Conservation (phyloP, 2,113 vertebrate genomes). For the Marmota flaviventris region DNA sequence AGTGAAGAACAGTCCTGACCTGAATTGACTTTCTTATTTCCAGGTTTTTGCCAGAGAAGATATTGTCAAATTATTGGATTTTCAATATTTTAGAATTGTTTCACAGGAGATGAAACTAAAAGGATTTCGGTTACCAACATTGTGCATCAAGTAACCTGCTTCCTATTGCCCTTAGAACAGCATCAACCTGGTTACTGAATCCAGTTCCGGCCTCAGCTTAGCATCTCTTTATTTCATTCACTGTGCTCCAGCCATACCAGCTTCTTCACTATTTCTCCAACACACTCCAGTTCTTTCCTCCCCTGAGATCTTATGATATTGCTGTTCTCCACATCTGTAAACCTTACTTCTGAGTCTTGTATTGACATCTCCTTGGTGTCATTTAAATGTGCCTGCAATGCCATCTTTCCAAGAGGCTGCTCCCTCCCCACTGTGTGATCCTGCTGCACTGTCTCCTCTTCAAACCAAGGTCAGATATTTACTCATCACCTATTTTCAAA, state of each 20-base stretch:
- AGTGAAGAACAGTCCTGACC: neutral
- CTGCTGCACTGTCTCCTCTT: neutral
- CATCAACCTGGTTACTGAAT: neutral
- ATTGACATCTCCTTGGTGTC: neutral
- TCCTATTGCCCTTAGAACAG: neutral
- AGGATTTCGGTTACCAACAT: neutral
- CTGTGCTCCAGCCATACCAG: neutral
- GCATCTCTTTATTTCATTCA: neutral
- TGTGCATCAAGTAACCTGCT: neutral
- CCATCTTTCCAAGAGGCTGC: neutral
- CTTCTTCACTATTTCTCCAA: neutral
- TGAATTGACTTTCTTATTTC: constrained; percentile 30
- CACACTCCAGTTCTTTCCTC: neutral
- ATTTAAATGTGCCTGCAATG: neutral
- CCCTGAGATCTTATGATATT: neutral
- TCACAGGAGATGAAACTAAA: neutral
- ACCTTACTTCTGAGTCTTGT: neutral
- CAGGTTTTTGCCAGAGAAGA: neutral
- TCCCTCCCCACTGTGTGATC: neutral
- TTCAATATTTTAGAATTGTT: neutral
- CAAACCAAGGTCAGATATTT: neutral
- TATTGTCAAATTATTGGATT: constrained; percentile 30
- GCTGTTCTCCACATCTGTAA: neutral
- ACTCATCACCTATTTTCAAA: neutral
- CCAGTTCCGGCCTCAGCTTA: neutral